Evolutionary conservation across 1,140 invertebrate species (phyloP).

Genomic region (Penaeus japonicus): DNA sequence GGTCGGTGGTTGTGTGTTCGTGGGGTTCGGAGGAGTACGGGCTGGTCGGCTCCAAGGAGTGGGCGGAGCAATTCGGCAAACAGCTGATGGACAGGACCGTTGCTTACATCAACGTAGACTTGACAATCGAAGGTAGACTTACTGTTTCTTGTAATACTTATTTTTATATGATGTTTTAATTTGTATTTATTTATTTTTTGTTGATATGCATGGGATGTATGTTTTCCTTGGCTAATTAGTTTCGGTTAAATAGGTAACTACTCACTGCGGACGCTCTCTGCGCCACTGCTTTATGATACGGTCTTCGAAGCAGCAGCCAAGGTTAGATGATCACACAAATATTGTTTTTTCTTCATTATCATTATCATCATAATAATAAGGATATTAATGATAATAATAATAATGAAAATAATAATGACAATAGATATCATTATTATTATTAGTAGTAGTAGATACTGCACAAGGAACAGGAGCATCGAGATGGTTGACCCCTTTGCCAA

Average conservation of each 20-base stretch:
- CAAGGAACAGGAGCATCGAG: no score
- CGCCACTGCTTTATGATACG: constrained; percentile 39
- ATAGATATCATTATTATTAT: no score
- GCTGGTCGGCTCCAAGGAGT: constrained; percentile 61
- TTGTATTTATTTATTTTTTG: not conserved
- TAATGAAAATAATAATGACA: no score
- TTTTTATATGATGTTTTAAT: no score
- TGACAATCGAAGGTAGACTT: constrained; percentile 29
- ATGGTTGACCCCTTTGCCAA: no score
- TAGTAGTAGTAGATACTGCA: no score
- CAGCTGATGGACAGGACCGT: constrained; percentile 61
- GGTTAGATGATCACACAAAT: not conserved
- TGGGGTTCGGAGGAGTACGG: constrained; percentile 62
- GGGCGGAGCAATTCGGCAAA: constrained; percentile 58
- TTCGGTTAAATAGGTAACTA: constrained; percentile 30
- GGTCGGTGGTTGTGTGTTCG: constrained; percentile 66
- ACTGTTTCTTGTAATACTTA: not conserved
- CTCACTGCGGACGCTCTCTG: constrained; percentile 19
- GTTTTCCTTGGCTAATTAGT: not conserved
- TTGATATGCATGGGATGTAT: not conserved
- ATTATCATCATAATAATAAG: no score
- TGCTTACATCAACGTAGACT: constrained; percentile 63
- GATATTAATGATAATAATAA: no score
- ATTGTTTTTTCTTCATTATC: no score
- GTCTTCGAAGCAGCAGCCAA: constrained; percentile 2